Conservation (phyloP, 1,140 invertebrate genomes). For the Meloidogyne exigua region DNA sequence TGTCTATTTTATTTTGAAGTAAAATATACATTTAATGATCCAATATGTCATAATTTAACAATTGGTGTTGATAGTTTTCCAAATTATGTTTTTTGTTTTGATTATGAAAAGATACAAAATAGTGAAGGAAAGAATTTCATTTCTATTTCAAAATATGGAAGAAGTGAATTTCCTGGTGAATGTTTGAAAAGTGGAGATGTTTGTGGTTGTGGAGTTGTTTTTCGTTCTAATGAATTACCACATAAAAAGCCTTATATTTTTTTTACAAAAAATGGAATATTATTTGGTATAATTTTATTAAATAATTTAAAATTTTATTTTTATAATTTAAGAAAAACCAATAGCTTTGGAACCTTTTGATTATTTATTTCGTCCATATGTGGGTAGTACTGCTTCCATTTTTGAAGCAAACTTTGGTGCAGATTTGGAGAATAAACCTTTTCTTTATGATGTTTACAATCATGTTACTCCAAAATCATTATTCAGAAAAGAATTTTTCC, state of each 20-base stretch:
- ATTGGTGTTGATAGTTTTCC: too few species aligned
- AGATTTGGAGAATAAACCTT: neutral
- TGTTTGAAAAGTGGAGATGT: neutral
- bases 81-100: too few species aligned
- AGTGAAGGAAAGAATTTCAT: neutral
- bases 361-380: neutral
- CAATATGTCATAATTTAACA: too few species aligned
- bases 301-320: neutral
- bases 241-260: neutral
- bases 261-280: conserved; percentile 2
- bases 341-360: neutral
- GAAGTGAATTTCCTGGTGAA: neutral
- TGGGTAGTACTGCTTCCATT: neutral
- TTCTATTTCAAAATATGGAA: neutral
- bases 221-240: neutral
- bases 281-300: neutral
- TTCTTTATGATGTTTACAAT: neutral
- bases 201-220: neutral
- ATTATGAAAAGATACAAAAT: too few species aligned
- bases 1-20: neutral
- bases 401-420: neutral
- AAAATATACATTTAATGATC: too few species aligned
- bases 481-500: neutral
- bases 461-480: neutral
- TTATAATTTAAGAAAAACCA: neutral